A percentile compares a stretch with the other conserved stretches of the same genome.
phyloP scores from a whole-genome alignment of 2,888 invertebrate genomes.

The Plutella xylostella region DNA sequence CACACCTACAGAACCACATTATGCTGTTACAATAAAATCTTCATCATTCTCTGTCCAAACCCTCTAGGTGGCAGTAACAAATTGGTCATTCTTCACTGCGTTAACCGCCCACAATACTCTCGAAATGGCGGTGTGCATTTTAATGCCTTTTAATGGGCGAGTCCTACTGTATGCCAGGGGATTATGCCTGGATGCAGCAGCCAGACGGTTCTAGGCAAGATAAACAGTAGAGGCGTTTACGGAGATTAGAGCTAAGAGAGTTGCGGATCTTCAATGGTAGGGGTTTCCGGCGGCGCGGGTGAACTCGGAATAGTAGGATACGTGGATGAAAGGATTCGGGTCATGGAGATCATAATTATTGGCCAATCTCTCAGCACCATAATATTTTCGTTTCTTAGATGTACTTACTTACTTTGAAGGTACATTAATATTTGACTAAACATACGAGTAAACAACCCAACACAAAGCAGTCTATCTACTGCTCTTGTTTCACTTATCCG shows the following conservation, averaged over 20 bases:
- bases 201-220: slow-evolving; percentile 55
- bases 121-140: slow-evolving; percentile 24
- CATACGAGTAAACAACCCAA: too few species aligned
- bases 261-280: slow-evolving; percentile 39
- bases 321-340: too few species aligned
- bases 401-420: too few species aligned
- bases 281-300: slow-evolving; percentile 39
- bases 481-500: background rate
- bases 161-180: slow-evolving; percentile 38
- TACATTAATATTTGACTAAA: too few species aligned
- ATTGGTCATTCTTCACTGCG: slow-evolving; percentile 50
- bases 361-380: too few species aligned
- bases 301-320: too few species aligned
- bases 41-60: slow-evolving; percentile 42
- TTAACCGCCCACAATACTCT: slow-evolving; percentile 37
- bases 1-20: slow-evolving; percentile 23
- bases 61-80: slow-evolving; percentile 42
- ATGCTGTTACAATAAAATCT: slow-evolving; percentile 50
- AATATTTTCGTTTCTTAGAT: too few species aligned
- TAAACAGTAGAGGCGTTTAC: slow-evolving; percentile 53
- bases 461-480: too few species aligned
- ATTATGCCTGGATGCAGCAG: slow-evolving; percentile 35
- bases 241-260: slow-evolving; percentile 51
- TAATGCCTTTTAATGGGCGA: slow-evolving; percentile 47
- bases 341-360: too few species aligned